These are phyloP conservation scores for Dermolepida albohirtum DNA, from an alignment of 2,888 invertebrate species.

Conservation along the genomic window DNA sequence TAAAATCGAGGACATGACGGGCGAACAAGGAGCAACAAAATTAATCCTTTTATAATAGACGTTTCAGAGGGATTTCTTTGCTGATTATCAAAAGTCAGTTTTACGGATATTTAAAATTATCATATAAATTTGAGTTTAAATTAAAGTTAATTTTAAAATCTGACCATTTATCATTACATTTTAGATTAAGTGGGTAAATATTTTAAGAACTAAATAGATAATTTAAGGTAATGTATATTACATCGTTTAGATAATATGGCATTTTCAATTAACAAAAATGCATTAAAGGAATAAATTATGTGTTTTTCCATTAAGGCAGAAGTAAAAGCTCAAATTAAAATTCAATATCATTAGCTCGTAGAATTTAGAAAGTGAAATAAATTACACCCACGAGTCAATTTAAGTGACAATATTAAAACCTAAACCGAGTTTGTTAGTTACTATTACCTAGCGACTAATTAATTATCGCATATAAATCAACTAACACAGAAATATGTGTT, in stretches of 20 bases:
- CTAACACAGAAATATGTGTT: conserved; percentile 8
- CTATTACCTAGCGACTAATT: conserved; percentile 21
- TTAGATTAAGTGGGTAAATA: conserved; percentile 17
- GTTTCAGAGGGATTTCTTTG: not conserved
- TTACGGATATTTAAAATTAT: conserved; percentile 3
- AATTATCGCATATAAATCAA: conserved; percentile 34
- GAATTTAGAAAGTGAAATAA: conserved; percentile 38
- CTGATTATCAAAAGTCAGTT: conserved; percentile 9
- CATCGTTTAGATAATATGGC: conserved; percentile 20
- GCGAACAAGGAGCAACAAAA: not conserved
- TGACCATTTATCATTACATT: conserved; percentile 21
- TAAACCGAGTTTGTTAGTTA: conserved; percentile 23
- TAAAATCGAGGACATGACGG: not conserved
- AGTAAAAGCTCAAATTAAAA: conserved; percentile 34
- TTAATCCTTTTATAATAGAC: too few relatives aligned
- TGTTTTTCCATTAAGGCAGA: conserved; percentile 14
- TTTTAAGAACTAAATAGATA: conserved; percentile 4
- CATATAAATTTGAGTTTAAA: conserved; percentile 20
- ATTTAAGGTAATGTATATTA: conserved; percentile 3
- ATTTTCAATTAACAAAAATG: conserved; percentile 33
- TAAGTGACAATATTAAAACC: conserved; percentile 34
- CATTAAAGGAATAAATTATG: conserved; percentile 35
- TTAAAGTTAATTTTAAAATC: conserved; percentile 32
- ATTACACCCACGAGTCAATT: conserved; percentile 27
- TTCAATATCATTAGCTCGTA: conserved; percentile 22